phyloP scores from a whole-genome alignment of 2,888 invertebrate species.

The Coleophora flavipennella region DNA sequence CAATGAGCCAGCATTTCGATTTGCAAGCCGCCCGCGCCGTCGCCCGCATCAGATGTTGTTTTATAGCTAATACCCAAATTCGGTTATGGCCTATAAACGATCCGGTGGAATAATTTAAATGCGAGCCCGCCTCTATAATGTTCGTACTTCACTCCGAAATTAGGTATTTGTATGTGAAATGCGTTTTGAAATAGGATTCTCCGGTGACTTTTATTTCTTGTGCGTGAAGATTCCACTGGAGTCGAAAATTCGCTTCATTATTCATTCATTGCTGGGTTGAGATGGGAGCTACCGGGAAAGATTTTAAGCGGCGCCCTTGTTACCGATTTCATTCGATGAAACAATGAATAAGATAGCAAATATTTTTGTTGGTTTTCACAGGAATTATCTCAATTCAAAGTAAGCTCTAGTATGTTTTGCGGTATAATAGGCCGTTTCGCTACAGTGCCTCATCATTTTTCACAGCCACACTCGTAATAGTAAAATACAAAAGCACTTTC shows the following conservation, averaged over 20 bases:
- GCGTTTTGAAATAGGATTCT: slow-evolving; percentile 67
- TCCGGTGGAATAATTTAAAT: slow-evolving; percentile 72
- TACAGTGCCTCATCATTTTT: too few relatives aligned
- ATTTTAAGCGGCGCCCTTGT: slow-evolving; percentile 9
- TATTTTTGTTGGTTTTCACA: too few relatives aligned
- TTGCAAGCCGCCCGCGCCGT: slow-evolving; percentile 62
- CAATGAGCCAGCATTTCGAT: slow-evolving; percentile 70
- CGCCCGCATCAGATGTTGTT: slow-evolving; percentile 73
- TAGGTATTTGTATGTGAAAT: slow-evolving; percentile 73
- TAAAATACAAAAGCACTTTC: slow-evolving; percentile 25
- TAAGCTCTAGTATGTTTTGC: too few relatives aligned
- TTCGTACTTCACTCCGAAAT: slow-evolving; percentile 68
- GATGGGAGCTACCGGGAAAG: slow-evolving; percentile 10
- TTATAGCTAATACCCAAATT: slow-evolving; percentile 74
- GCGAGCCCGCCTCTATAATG: slow-evolving; percentile 70
- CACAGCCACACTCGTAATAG: slow-evolving; percentile 17
- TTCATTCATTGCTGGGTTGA: slow-evolving; percentile 17
- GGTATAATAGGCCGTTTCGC: too few relatives aligned
- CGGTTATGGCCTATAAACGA: slow-evolving; percentile 74
- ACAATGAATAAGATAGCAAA: slow-evolving; percentile 1
- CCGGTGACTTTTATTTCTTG: slow-evolving; percentile 57
- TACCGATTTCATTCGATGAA: slow-evolving; percentile 10
- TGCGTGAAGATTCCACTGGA: slow-evolving; percentile 16
- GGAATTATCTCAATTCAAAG: too few relatives aligned
- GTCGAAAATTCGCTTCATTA: slow-evolving; percentile 25